phyloP scores from a whole-genome alignment of 2,113 vertebrate species.

The Entomyzon cyanotis region DNA sequence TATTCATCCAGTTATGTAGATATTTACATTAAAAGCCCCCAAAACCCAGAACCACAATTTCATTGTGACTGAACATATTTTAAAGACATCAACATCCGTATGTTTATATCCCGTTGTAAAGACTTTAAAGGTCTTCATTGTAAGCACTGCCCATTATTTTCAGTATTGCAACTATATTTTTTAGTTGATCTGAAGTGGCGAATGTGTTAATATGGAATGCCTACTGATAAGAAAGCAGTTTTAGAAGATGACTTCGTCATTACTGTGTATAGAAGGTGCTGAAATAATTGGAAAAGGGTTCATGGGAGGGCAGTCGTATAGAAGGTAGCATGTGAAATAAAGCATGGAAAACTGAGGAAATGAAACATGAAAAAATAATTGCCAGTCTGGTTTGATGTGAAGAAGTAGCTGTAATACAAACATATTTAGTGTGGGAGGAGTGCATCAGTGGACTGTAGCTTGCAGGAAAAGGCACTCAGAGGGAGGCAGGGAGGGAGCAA shows the following conservation, averaged over 20 bases:
- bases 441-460: background rate
- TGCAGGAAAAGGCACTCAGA: background rate
- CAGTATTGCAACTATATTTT: background rate
- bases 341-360: background rate
- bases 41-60: background rate
- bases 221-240: background rate
- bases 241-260: background rate
- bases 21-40: background rate
- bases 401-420: background rate
- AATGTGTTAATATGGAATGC: background rate
- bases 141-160: background rate
- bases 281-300: background rate
- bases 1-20: background rate
- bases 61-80: background rate
- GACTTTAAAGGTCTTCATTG: background rate
- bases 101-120: background rate
- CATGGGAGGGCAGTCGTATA: background rate
- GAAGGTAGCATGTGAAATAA: background rate
- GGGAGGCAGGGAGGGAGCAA: background rate
- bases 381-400: background rate
- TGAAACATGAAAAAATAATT: background rate
- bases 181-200: background rate
- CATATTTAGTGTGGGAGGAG: conserved; percentile 21
- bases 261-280: background rate
- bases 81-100: background rate